These are phyloP conservation scores for Ibycter americanus DNA, from an alignment of 2,797 vertebrate genomes.

Conservation along the genomic window DNA sequence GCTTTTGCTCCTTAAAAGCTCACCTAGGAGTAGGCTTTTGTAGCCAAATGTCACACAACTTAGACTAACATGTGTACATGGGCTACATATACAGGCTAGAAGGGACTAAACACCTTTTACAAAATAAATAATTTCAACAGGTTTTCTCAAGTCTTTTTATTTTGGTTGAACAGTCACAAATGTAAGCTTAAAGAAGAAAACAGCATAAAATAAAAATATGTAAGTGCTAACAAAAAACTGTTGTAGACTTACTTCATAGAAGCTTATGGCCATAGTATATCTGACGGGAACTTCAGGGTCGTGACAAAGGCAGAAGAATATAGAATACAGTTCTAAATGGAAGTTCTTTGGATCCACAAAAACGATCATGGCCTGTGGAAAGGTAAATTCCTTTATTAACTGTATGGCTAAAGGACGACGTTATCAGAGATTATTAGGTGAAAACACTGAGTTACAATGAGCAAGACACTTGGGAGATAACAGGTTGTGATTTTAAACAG, in stretches of 20 bases:
- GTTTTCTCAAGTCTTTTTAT: background rate
- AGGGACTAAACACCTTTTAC: background rate
- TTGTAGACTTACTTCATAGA: slow-evolving; percentile 88
- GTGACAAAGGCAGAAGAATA: slow-evolving; percentile 91
- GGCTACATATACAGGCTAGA: background rate
- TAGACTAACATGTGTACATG: background rate
- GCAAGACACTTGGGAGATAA: background rate
- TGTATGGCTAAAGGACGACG: background rate
- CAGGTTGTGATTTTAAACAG: background rate
- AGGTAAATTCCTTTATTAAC: background rate
- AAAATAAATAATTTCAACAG: background rate
- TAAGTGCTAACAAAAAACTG: background rate
- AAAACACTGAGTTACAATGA: background rate
- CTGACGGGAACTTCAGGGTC: slow-evolving; percentile 91
- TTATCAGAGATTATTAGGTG: background rate
- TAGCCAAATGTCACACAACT: background rate
- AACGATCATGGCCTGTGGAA: slow-evolving; percentile 88
- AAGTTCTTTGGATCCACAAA: slow-evolving; percentile 92
- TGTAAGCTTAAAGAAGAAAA: background rate
- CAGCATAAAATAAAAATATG: background rate
- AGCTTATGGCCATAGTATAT: slow-evolving; percentile 87
- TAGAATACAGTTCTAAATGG: slow-evolving; percentile 88
- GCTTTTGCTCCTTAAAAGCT: background rate
- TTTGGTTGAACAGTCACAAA: background rate
- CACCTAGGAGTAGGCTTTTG: background rate